Evolutionary conservation across 37 sponge, comb jelly and placozoan genomes (phyloP).

Genomic region (Axinella damicornis): DNA sequence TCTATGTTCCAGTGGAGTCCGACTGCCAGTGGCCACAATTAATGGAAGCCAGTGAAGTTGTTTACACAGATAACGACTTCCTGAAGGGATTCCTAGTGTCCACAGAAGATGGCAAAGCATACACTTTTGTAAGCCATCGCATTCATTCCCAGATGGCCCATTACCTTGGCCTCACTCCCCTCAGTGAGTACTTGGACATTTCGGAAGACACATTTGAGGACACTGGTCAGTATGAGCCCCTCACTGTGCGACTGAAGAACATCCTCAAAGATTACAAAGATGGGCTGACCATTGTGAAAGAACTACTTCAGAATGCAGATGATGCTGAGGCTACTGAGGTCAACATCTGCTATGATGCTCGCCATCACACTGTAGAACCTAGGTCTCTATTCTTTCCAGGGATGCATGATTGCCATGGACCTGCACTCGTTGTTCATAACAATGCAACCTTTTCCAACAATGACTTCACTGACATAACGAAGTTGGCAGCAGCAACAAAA

Average conservation of each 20-base stretch:
- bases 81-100: slow-evolving; percentile 11
- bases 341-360: slow-evolving; percentile 60
- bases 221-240: slow-evolving; percentile 70
- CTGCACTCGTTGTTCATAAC: slow-evolving; percentile 71
- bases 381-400: slow-evolving; percentile 53
- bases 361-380: slow-evolving; percentile 16
- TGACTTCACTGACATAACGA: slow-evolving; percentile 83
- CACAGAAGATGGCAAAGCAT: not conserved
- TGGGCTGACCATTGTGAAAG: slow-evolving; percentile 74
- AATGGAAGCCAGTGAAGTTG: slow-evolving; percentile 18
- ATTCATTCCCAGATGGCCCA: slow-evolving; percentile 21
- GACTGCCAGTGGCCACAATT: slow-evolving; percentile 33
- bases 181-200: slow-evolving; percentile 44
- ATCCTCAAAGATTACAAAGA: slow-evolving; percentile 85
- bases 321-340: slow-evolving; percentile 85
- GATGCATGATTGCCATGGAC: slow-evolving; percentile 68
- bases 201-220: slow-evolving; percentile 69
- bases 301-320: slow-evolving; percentile 86
- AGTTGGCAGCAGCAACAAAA: slow-evolving; percentile 87
- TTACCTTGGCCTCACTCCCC: slow-evolving; percentile 25
- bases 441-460: slow-evolving; percentile 59
- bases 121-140: slow-evolving; percentile 25
- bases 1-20: slow-evolving; percentile 32
- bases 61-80: slow-evolving; percentile 64
- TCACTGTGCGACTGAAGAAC: slow-evolving; percentile 59